phyloP scores from a whole-genome alignment of 2,888 invertebrate species.

The Lycophotia porphyrea region DNA sequence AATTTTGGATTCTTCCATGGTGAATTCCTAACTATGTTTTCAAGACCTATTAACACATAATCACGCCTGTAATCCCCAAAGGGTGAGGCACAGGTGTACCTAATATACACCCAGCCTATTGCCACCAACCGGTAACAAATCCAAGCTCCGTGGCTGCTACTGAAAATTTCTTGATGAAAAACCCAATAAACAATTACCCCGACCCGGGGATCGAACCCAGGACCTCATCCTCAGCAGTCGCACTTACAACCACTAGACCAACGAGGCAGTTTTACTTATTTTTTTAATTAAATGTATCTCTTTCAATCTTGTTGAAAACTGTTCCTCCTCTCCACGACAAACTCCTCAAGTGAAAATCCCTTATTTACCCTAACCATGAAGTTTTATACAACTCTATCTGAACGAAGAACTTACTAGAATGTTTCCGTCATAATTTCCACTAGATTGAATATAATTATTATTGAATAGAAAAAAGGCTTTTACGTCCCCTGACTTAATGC shows the following conservation, averaged over 20 bases:
- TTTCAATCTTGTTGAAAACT: not conserved
- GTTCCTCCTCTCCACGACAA: too few species aligned
- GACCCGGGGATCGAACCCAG: too few species aligned
- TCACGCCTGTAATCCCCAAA: too few species aligned
- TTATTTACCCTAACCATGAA: slow-evolving; percentile 11
- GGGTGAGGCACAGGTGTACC: too few species aligned
- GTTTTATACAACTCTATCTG: slow-evolving; percentile 23
- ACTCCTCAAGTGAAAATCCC: not conserved
- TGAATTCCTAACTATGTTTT: not conserved
- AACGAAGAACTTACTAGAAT: slow-evolving; percentile 24
- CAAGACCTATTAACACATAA: not conserved
- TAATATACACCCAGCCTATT: too few species aligned
- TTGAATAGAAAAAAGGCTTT: slow-evolving; percentile 66
- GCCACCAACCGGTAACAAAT: too few species aligned
- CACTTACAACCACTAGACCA: too few species aligned
- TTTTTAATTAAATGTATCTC: not conserved
- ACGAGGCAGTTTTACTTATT: too few species aligned
- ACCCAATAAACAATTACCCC: too few species aligned
- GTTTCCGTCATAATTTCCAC: slow-evolving; percentile 68
- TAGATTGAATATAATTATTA: slow-evolving; percentile 69
- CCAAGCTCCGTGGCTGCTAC: too few species aligned
- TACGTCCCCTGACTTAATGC: slow-evolving; percentile 45
- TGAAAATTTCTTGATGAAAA: too few species aligned
- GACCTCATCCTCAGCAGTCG: too few species aligned
- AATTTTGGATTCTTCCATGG: not conserved